Percentiles rank a stretch among this genome's conserved stretches.
Evolutionary conservation across 2,797 vertebrate species (phyloP).

Genomic region (Rhincodon typus): DNA sequence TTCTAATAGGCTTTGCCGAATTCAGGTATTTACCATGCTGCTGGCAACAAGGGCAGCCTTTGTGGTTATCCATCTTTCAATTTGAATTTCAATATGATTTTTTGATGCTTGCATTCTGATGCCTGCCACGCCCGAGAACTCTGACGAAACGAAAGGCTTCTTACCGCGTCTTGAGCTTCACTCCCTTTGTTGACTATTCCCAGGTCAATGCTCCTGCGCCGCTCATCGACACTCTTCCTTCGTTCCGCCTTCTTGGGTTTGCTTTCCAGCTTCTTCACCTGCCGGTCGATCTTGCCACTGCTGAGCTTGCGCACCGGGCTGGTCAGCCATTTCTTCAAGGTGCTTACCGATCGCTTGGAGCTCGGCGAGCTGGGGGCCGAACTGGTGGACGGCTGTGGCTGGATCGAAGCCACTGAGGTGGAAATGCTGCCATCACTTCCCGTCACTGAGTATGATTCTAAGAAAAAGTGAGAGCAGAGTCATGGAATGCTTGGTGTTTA

Average conservation of each 20-base stretch:
- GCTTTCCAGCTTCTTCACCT: conserved; percentile 59
- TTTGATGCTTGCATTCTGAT: too few species aligned
- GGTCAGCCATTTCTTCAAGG: conserved; percentile 84
- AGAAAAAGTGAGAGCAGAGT: conserved; percentile 27
- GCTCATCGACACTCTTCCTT: conserved; percentile 47
- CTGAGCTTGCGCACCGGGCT: conserved; percentile 77
- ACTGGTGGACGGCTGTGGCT: conserved; percentile 71
- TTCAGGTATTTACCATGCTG: not conserved
- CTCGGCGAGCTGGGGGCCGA: conserved; percentile 76
- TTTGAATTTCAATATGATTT: not conserved
- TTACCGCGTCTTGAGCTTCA: conserved; percentile 40
- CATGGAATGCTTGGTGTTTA: not conserved
- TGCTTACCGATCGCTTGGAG: conserved; percentile 73
- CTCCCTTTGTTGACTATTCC: conserved; percentile 51
- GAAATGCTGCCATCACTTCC: conserved; percentile 85
- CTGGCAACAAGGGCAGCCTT: not conserved
- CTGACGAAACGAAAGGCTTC: not conserved
- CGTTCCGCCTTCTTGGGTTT: conserved; percentile 49
- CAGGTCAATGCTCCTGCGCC: conserved; percentile 51
- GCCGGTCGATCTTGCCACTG: conserved; percentile 62
- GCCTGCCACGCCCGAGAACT: not conserved
- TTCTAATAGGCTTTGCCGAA: not conserved
- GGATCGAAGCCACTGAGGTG: conserved; percentile 74
- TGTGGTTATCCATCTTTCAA: not conserved
- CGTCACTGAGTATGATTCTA: conserved; percentile 82